These are phyloP conservation scores for Nyctalus aviator DNA, from an alignment of 2,797 vertebrate genomes.

Conservation along the genomic window DNA sequence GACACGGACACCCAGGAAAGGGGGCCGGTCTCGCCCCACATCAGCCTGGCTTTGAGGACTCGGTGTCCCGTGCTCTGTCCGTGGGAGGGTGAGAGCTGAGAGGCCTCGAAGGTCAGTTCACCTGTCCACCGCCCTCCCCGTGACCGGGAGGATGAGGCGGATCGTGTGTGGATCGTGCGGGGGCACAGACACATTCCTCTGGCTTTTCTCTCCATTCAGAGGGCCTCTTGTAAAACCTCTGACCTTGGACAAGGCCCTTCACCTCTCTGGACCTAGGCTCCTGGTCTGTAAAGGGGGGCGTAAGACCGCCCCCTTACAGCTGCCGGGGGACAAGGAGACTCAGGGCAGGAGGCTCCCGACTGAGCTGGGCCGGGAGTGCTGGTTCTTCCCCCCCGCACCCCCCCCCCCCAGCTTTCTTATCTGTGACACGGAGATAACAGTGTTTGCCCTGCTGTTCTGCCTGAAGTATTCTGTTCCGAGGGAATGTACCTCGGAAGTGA, in stretches of 20 bases:
- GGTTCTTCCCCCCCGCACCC: accelerated
- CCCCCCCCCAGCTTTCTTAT: not conserved
- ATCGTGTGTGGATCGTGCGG: accelerated
- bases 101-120: not conserved
- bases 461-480: not conserved
- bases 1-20: not conserved
- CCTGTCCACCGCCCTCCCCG: not conserved
- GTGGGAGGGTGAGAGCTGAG: not conserved
- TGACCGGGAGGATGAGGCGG: not conserved
- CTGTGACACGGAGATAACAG: not conserved
- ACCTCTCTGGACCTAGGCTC: not conserved
- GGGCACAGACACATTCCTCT: not conserved
- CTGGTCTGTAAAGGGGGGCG: not conserved
- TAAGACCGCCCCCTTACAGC: not conserved
- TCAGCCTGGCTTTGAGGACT: not conserved
- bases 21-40: not conserved
- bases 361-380: not conserved
- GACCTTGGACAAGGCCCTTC: not conserved
- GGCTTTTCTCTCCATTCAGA: not conserved
- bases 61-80: accelerated
- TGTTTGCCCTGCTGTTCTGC: not conserved
- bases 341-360: not conserved
- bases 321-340: not conserved
- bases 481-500: not conserved
- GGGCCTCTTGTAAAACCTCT: not conserved